Conservation (phyloP, 2,113 vertebrate genomes). For the Rhea americana region DNA sequence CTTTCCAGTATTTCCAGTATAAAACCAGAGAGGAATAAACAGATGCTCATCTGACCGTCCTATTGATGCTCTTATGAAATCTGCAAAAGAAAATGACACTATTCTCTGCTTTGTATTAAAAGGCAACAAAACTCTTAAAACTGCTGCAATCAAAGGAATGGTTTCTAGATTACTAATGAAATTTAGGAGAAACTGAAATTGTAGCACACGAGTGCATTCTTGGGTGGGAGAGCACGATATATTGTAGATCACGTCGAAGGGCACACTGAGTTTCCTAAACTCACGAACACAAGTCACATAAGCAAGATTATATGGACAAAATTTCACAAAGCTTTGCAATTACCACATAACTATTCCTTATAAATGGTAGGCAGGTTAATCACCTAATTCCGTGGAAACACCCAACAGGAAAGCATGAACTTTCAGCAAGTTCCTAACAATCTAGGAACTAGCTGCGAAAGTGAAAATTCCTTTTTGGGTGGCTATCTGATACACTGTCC, state of each 20-base stretch:
- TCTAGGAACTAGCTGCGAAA: background rate
- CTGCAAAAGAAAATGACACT: background rate
- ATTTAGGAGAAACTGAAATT: background rate
- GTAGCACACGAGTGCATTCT: background rate
- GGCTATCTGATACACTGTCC: background rate
- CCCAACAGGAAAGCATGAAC: background rate
- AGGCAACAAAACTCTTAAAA: background rate
- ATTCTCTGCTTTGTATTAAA: background rate
- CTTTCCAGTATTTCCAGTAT: background rate
- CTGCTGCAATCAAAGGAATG: background rate
- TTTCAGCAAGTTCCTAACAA: background rate
- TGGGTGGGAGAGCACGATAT: background rate
- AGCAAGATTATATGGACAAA: background rate
- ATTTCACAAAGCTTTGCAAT: background rate
- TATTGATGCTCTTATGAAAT: background rate
- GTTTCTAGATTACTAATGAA: background rate
- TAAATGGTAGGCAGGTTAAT: background rate
- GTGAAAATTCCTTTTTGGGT: background rate
- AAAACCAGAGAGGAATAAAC: background rate
- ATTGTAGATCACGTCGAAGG: background rate
- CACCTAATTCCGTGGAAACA: background rate
- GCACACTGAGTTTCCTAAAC: background rate
- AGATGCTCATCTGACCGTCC: background rate
- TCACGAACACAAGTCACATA: background rate
- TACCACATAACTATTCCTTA: background rate